Conservation (phyloP, 2,888 invertebrate species). For the Drosophila greeni region DNA sequence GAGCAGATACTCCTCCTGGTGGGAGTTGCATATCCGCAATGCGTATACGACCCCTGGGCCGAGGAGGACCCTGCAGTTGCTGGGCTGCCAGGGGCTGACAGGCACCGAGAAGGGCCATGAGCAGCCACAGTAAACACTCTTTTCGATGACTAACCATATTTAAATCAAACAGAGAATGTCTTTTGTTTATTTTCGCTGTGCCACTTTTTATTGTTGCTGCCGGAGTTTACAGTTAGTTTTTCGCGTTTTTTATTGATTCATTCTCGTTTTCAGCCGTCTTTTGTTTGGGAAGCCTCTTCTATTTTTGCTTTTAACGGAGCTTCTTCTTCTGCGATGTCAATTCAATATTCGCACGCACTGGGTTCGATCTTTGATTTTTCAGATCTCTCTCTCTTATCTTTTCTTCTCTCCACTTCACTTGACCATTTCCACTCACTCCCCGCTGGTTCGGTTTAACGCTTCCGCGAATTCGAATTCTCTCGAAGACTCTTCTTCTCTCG, state of each 20-base stretch:
- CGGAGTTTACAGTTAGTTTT: conserved; percentile 60
- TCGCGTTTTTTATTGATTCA: conserved; percentile 44
- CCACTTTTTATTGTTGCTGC: conserved; percentile 55
- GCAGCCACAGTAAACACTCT: conserved; percentile 29
- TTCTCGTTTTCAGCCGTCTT: conserved; percentile 49
- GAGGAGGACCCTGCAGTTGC: conserved; percentile 50
- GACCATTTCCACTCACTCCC: conserved; percentile 15
- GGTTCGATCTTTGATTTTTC: conserved; percentile 18
- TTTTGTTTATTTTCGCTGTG: conserved; percentile 50
- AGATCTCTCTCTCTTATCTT: not conserved
- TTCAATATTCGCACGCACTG: conserved; percentile 62
- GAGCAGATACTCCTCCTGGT: not conserved
- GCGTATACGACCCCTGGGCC: conserved; percentile 60
- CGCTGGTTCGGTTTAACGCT: conserved; percentile 18
- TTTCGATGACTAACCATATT: conserved; percentile 41
- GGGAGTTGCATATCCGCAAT: conserved; percentile 54
- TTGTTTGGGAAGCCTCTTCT: conserved; percentile 35
- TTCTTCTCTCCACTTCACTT: conserved; percentile 5
- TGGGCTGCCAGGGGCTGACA: conserved; percentile 39
- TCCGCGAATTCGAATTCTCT: conserved; percentile 25
- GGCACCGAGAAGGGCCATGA: conserved; percentile 9
- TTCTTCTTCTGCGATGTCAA: conserved; percentile 26
- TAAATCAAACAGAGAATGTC: conserved; percentile 28
- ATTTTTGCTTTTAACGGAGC: conserved; percentile 30
- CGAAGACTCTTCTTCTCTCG: conserved; percentile 10